Percentiles rank a stretch among this genome's conserved stretches.
These are phyloP conservation scores for Corvus cornix DNA, from an alignment of 2,113 vertebrate species.

Conservation along the genomic window DNA sequence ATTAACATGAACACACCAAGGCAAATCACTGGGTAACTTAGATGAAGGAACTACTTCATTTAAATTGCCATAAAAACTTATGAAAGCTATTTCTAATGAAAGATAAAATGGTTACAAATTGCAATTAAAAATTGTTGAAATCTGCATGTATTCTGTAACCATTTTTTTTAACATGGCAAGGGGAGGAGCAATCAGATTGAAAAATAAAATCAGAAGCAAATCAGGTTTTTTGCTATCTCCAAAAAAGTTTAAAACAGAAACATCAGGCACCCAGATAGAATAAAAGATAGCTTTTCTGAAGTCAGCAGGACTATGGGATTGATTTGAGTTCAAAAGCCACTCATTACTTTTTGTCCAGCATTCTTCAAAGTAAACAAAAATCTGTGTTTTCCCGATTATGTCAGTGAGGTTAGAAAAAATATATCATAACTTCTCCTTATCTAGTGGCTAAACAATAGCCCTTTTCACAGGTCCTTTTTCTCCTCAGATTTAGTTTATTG, in stretches of 20 bases:
- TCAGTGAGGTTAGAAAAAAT: background rate
- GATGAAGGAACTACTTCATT: background rate
- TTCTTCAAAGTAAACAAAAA: background rate
- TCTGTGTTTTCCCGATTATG: background rate
- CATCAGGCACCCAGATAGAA: background rate
- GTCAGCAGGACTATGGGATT: background rate
- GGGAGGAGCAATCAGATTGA: background rate
- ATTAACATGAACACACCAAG: background rate
- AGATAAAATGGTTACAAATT: background rate
- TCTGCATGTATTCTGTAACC: background rate
- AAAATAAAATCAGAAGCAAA: background rate
- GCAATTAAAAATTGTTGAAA: background rate
- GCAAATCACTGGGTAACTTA: background rate
- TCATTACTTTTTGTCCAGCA: background rate
- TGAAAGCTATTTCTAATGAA: background rate
- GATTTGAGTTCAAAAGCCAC: background rate
- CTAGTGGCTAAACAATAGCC: background rate
- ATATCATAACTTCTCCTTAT: background rate
- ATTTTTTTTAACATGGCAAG: background rate
- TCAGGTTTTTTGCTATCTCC: background rate
- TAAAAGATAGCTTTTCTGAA: background rate
- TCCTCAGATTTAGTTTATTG: background rate
- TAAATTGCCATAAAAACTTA: background rate
- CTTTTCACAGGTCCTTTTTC: background rate
- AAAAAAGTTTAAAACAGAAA: background rate